Base-by-base conservation (phyloP, 2,113 vertebrate genomes). In the Mohoua ochrocephala region DNA sequence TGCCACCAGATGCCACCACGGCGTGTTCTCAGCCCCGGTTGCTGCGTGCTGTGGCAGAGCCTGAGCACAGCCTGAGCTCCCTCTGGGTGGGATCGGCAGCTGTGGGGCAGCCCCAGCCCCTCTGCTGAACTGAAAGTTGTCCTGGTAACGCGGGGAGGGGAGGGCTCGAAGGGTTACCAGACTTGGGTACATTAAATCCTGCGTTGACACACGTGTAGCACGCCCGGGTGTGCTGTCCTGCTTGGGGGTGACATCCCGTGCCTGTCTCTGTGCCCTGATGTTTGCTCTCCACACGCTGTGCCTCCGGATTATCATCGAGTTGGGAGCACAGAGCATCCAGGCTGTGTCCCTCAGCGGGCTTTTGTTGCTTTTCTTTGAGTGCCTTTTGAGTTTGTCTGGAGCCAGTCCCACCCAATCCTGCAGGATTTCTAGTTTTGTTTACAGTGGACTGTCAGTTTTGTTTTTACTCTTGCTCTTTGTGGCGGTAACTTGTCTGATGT, bases 371-470 rank as follows among this genome's bases (percentile, higher is more conserved):
- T 86, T 7, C 79, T 67, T 22, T 8, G 41, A 91, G 95, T 97
- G 97, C 97, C 97, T 97, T 96, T 94, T 78, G 65, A 19, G 71
- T 92, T 88, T 63, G 67, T 33, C 89, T 82, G 83, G 69, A 94
- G 87, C 83, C 87, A 90, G 64, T 83, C 60, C 83, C 73, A 68
- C 65, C 83, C 57, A 44, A 59, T 44, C 82, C 84, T 65, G 42
- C 80, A 67, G 84, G 84, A 84, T 65, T 63, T 61, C 45, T 49
- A 70, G 52, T 87, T 88, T 86, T 92, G 95, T 95, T 93, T 96
- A 95, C 88, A 94, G 93, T 39, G 67, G 92, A 95, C 95, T 95
- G 79, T 94, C 42, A 31, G n/a, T 83, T 96, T 84, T 80, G 75
- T 11, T 89, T 92, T 91, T 63, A 60, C 59, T 90, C 76, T 44